A percentile compares a stretch with the other conserved stretches of the same genome.
phyloP scores from a whole-genome alignment of 1,140 invertebrate genomes.

The Caenorhabditis inopinata region DNA sequence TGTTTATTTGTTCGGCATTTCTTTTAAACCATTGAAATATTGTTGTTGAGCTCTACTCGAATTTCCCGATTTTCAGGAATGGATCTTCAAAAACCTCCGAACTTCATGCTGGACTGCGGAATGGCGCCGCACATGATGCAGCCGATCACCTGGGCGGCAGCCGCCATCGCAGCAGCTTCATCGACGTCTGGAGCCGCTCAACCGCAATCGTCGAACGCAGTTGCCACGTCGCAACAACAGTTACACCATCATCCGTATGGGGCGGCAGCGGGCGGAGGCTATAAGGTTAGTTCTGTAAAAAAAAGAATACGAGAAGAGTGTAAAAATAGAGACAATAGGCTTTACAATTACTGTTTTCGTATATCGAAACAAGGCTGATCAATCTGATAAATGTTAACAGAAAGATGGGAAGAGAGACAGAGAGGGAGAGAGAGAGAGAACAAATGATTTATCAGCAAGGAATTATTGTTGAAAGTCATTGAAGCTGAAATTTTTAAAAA shows the following conservation, averaged over 20 bases:
- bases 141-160: neutral
- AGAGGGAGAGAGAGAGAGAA: too few relatives aligned
- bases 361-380: neutral
- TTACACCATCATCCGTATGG: conserved; percentile 5
- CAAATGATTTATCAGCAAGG: too few relatives aligned
- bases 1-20: neutral
- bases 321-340: neutral
- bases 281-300: neutral
- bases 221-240: neutral
- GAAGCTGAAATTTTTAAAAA: too few relatives aligned
- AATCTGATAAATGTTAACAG: too few relatives aligned
- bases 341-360: neutral
- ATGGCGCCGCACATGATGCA: neutral
- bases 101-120: neutral
- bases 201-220: neutral
- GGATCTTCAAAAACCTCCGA: conserved; percentile 13
- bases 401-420: too few relatives aligned
- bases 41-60: too few relatives aligned
- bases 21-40: too few relatives aligned
- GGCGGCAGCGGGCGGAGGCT: neutral
- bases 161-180: neutral
- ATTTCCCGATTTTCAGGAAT: neutral
- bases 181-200: neutral
- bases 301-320: neutral
- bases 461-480: too few relatives aligned